These are phyloP conservation scores for Ophion costatus DNA, from an alignment of 2,888 invertebrate genomes.

Conservation along the genomic window DNA sequence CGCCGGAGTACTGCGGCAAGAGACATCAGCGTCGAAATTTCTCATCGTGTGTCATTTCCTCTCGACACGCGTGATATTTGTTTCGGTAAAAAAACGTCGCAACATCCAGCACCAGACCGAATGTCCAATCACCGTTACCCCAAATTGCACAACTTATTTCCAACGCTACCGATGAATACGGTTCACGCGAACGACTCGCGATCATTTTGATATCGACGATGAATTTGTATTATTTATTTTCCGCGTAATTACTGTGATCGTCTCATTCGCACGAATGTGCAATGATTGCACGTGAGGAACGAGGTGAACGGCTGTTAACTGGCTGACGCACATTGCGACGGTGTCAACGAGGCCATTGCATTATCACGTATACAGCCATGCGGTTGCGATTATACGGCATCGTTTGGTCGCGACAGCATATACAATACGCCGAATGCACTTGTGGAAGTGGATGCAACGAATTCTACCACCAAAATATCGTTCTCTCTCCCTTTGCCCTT, in stretches of 20 bases:
- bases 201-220: neutral
- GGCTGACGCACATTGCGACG: constrained; percentile 45
- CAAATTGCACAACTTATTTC: neutral
- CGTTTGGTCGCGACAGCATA: constrained; percentile 43
- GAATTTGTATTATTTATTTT: neutral
- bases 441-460: constrained; percentile 17
- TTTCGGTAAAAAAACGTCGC: too few relatives aligned
- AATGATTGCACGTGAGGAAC: neutral
- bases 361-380: constrained; percentile 57
- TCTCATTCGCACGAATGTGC: constrained; percentile 12
- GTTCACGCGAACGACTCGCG: neutral
- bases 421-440: constrained; percentile 10
- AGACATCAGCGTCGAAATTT: too few relatives aligned
- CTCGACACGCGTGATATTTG: too few relatives aligned
- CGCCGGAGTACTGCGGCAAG: too few relatives aligned
- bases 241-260: neutral
- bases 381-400: constrained; percentile 56
- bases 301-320: constrained; percentile 42
- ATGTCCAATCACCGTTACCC: neutral
- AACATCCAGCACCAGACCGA: too few relatives aligned
- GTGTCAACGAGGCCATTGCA: constrained; percentile 59
- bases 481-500: constrained; percentile 7
- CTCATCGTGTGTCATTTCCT: too few relatives aligned
- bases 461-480: constrained; percentile 23
- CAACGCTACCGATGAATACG: neutral